phyloP scores from a whole-genome alignment of 2,113 vertebrate species.

The Poeciliopsis turrubarensis region DNA sequence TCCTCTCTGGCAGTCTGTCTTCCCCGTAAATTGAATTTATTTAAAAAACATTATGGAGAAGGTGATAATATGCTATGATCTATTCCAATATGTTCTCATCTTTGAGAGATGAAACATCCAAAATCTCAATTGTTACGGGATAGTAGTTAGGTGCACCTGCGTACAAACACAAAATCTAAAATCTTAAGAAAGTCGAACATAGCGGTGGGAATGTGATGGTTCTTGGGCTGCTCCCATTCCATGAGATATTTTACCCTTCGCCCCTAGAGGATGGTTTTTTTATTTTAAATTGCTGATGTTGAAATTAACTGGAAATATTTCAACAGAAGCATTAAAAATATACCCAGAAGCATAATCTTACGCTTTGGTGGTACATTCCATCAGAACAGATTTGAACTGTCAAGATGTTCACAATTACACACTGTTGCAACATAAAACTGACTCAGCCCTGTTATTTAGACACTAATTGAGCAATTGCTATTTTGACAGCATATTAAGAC shows the following conservation, averaged over 20 bases:
- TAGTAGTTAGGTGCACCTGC: background rate
- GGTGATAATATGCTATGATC: background rate
- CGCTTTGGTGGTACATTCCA: too few species aligned
- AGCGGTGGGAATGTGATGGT: background rate
- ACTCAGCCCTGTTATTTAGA: background rate
- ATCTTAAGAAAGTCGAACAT: background rate
- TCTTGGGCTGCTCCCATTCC: background rate
- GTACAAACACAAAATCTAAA: background rate
- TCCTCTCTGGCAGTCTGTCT: constrained; percentile 7
- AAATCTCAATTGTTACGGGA: background rate
- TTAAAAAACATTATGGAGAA: background rate
- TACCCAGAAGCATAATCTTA: too few species aligned
- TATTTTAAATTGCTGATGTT: background rate
- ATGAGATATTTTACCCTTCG: background rate
- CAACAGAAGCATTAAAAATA: background rate
- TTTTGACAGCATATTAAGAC: background rate
- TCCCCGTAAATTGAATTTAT: background rate
- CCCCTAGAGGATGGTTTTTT: background rate
- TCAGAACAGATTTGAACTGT: too few species aligned
- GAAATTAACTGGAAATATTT: background rate
- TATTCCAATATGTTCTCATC: background rate
- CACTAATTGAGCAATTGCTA: background rate
- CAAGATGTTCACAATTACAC: too few species aligned
- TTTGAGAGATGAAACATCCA: background rate
- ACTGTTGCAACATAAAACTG: background rate